Conservation (phyloP, 2,888 invertebrate genomes). For the Agapostemon virescens region DNA sequence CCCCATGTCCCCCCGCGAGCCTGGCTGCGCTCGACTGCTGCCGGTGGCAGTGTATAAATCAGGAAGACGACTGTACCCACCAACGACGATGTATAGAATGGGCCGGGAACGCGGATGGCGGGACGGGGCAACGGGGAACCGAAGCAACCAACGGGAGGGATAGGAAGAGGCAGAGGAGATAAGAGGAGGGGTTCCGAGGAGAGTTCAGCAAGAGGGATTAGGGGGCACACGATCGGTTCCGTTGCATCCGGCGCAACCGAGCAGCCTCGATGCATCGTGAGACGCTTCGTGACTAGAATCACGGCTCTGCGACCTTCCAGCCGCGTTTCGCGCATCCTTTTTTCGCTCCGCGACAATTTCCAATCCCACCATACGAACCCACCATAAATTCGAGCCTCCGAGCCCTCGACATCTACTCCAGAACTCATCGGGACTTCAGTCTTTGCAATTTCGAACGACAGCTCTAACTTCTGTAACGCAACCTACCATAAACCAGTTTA, state of each 20-base stretch:
- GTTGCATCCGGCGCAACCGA: conserved; percentile 73
- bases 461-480: no score
- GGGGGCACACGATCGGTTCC: conserved; percentile 67
- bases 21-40: conserved; percentile 67
- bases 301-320: conserved; percentile 55
- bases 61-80: conserved; percentile 77
- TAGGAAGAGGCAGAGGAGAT: not conserved
- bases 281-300: conserved; percentile 78
- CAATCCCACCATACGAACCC: not conserved
- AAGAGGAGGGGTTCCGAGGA: conserved; percentile 28
- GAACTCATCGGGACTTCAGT: no score
- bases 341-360: conserved; percentile 1
- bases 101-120: conserved; percentile 24
- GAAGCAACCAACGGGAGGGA: conserved; percentile 7
- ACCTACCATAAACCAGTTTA: not conserved
- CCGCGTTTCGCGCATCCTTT: conserved; percentile 42
- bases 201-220: conserved; percentile 49
- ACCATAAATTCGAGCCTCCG: no score
- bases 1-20: conserved; percentile 42
- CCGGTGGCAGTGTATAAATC: conserved; percentile 79
- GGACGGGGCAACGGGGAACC: not conserved
- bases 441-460: no score
- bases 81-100: conserved; percentile 70
- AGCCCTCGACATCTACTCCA: no score
- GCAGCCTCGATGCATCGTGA: conserved; percentile 77